Evolutionary conservation across 2,888 invertebrate species (phyloP).

Genomic region (Auanema freiburgensis): DNA sequence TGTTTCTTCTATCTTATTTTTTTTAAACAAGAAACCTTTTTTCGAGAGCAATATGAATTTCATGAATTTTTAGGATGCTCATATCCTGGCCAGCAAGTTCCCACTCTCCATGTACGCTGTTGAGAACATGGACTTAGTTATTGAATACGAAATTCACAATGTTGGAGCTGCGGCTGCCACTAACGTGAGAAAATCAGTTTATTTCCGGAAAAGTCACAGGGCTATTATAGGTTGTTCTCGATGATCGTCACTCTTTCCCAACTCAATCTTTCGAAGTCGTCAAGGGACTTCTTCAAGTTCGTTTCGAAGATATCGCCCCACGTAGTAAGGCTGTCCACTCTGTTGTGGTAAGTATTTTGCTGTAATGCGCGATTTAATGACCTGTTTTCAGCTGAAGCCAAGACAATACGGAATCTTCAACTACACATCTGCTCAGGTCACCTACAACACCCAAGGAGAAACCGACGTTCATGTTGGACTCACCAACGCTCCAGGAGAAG

Average conservation of each 20-base stretch:
- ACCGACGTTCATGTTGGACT: constrained; percentile 70
- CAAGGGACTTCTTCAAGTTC: constrained; percentile 51
- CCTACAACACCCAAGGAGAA: constrained; percentile 80
- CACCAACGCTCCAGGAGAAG: constrained; percentile 91
- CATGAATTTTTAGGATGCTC: constrained; percentile 69
- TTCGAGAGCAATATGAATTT: too few relatives aligned
- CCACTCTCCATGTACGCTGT: constrained; percentile 93
- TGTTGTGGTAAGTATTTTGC: constrained; percentile 74
- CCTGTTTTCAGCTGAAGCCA: constrained; percentile 70
- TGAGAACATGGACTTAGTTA: constrained; percentile 90
- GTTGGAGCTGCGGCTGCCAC: constrained; percentile 73
- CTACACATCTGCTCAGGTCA: constrained; percentile 81
- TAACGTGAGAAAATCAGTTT: constrained; percentile 21
- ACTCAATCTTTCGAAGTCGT: constrained; percentile 86
- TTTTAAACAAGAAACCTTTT: too few relatives aligned
- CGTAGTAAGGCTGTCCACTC: constrained; percentile 89
- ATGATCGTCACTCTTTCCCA: constrained; percentile 84
- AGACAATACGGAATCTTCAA: constrained; percentile 90
- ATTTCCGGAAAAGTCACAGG: neutral
- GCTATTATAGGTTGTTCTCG: constrained; percentile 77
- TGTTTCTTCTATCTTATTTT: too few relatives aligned
- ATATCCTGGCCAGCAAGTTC: constrained; percentile 86
- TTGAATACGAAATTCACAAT: constrained; percentile 91
- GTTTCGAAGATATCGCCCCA: constrained; percentile 84
- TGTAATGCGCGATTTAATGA: neutral